Evolutionary conservation across 2,888 invertebrate species (phyloP), one percentile per base, ranked within the genome.

Genomic region (Leucophenga montana): DNA sequence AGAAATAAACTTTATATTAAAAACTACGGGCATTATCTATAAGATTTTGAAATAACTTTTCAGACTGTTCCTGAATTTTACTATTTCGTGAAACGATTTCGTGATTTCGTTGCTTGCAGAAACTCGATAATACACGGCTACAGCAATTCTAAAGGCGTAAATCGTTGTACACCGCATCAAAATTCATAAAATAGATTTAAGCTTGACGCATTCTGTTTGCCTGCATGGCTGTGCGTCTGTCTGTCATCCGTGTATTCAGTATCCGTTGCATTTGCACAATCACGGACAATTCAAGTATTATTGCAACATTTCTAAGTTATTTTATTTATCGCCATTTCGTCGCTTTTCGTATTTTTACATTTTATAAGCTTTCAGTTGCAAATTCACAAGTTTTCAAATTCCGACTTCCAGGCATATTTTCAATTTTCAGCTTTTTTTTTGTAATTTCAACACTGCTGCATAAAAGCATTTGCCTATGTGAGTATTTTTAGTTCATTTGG

Each of bases 231-330:
- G 13, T 46, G 3, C n/a, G 46, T 61, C 62, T 39, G 18, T 16
- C 14, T 44, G 16, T 27, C n/a, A n/a, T n/a, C n/a, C n/a, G n/a
- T 33, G 33, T 33, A 33, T 33, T 33, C 33, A 33, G 33, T 33
- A 11, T 46, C 14, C 80, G 77, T 74, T 74, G 82, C 82, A 82
- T 75, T 80, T 80, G 70, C 79, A 81, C 82, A 82, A 82, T 82
- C 81, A 80, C 78, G 78, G 73, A 56, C 77, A 78, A 80, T 76
- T 81, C 82, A 82, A 82, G 82, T 82, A 82, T 82, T 74, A 81
- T 81, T 82, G 79, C 79, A 77, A 82, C 80, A 27, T 27, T 27
- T 27, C 27, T 27, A 27, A 27, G 27, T 27, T 27, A 27, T 27
- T 27, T 27, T 27, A 2, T 27, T 27, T 27, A 27, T 3, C 27